These are phyloP conservation scores for Nixonia krombeini DNA, from an alignment of 1,140 invertebrate species.

Conservation along the genomic window DNA sequence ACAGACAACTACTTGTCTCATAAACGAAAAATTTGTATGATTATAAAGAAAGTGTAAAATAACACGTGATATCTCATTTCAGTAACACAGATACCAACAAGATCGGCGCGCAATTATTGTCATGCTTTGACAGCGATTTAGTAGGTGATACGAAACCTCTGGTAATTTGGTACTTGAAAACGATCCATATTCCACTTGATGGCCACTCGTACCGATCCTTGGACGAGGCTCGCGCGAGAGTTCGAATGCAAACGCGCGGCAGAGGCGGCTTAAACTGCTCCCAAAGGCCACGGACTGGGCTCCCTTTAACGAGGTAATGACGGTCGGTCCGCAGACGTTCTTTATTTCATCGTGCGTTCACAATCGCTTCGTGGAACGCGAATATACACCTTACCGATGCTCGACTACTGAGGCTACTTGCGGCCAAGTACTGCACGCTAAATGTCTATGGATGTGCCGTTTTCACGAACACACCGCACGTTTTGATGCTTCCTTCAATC, in stretches of 20 bases:
- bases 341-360: slow-evolving; percentile 43
- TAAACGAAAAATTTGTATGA: too few relatives aligned
- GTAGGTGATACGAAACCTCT: too few relatives aligned
- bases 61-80: too few relatives aligned
- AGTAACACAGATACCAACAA: too few relatives aligned
- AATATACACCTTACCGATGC: slow-evolving; percentile 32
- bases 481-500: not conserved
- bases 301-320: slow-evolving; percentile 54
- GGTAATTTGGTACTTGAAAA: too few relatives aligned
- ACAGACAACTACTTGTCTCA: too few relatives aligned
- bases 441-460: too few relatives aligned
- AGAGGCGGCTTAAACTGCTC: slow-evolving; percentile 18
- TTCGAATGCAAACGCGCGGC: slow-evolving; percentile 40
- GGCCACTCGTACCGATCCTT: slow-evolving; percentile 32
- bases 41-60: too few relatives aligned
- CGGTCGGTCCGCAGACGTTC: slow-evolving; percentile 32
- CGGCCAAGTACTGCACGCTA: slow-evolving; percentile 1
- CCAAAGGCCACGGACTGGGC: slow-evolving; percentile 12
- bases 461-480: not conserved
- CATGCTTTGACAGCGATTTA: too few relatives aligned
- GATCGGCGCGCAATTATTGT: too few relatives aligned
- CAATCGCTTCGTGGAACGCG: slow-evolving; percentile 51
- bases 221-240: slow-evolving; percentile 31
- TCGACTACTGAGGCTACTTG: slow-evolving; percentile 35
- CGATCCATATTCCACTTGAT: slow-evolving; percentile 41